Base-by-base conservation (phyloP, 2,113 vertebrate genomes). In the Smithornis capensis region DNA sequence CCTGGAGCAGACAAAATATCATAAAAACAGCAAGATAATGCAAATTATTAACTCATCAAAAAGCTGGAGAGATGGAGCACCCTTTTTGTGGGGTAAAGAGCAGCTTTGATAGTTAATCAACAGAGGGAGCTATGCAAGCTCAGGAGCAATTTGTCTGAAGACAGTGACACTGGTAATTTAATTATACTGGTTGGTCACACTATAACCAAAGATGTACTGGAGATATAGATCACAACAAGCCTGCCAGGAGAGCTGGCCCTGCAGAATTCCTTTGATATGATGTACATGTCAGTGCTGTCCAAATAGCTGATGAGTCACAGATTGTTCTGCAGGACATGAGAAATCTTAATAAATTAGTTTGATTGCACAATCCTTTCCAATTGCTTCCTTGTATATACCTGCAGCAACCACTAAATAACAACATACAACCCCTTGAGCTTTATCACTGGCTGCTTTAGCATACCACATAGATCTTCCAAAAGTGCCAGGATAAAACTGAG, bases 191-290 rank as follows among this genome's bases (percentile, higher is more conserved):
- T 90, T 94, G 94, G 88, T 83, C 92, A 93, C 82, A 86, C 71
- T 80, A 71, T 67, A 69, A 86, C 79, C 87, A 91, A 78, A 88
- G 80, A 87, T 59, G 38, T 68, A n/a, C 44, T 35, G 68, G 76
- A 93, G 94, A 95, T 93, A 93, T 4, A 69, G 89, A 93, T 95
- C 92, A 81, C 65, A 89, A 60, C 44, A 47, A 81, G 78, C 84
- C 84, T 91, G 91, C 78, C 84, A 55, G 76, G 70, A 85, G 93
- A 95, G 90, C 94, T 93, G 85, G 90, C 90, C 89, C 85, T 83
- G 94, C 93, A 94, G 90, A 94, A 95, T 97, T 97, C 96, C 80
- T 97, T 90, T 94, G 89, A 88, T 96, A 87, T 94, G 90, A 96
- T 88, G 90, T 84, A 92, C 83, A 44, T 60, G 73, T 88, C 86